Evolutionary conservation across 1,140 invertebrate species (phyloP), one percentile per base, ranked within the genome.

Genomic region (Drosophila sechellia): DNA sequence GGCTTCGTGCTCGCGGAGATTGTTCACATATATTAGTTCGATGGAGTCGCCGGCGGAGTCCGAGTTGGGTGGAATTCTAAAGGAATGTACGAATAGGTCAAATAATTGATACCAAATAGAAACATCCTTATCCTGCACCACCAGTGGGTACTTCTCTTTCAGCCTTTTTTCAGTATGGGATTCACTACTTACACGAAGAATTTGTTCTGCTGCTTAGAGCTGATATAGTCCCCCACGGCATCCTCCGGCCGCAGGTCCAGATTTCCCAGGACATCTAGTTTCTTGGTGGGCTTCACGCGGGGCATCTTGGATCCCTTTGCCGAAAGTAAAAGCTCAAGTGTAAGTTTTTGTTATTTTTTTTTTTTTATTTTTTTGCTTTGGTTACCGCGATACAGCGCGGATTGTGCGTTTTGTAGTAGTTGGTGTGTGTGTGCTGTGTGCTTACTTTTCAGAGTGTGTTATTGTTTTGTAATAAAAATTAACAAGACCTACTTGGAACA

Each of bases 171-270:
- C 11, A 4, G 4, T 0, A 5, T 10, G 5, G 3, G 1, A 3
- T n/a, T 49, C 4, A 6, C 10, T 12, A 80, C 90, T 81, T 65
- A 92, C 91, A 91, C 55, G 11, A 92, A 92, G 55, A 70, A 90
- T 37, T 81, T 70, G 5, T 92, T 56, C 22, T 92, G 90, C 22
- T 56, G 48, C 71, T 91, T 91, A 0, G 91, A 92, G 49, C 73
- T 50, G 0, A 92, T 25, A 20, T 77, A 92, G 34, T 89, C 81
- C 5, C 77, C 78, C 25, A 90, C 86, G 4, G 89, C 90, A 22
- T 91, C 73, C 57, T 92, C 91, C 1, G 92, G 92, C 15, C 75
- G 77, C 43, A 92, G 40, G 43, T 92, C 92, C 68, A 92, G 68
- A 45, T 81, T 86, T 2, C 92, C 92, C 37, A 92, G 70, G 12